A percentile compares a stretch with the other conserved stretches of the same genome.
Conservation (phyloP, 2,797 vertebrate species). For the Malurus leucopterus region DNA sequence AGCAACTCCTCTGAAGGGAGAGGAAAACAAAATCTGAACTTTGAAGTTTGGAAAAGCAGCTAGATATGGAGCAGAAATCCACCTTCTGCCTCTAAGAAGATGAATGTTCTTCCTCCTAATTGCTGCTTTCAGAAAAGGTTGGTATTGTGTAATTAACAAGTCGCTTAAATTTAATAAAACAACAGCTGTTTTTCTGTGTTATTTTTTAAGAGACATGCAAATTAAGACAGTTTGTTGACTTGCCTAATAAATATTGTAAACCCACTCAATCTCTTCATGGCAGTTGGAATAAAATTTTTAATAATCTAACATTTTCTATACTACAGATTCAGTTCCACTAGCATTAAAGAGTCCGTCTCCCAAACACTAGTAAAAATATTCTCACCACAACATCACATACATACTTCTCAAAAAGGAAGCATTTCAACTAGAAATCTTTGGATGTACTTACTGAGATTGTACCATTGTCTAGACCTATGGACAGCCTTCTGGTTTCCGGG, state of each 20-base stretch:
- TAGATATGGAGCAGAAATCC: not conserved
- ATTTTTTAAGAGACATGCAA: not conserved
- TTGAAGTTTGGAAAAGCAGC: not conserved
- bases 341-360: constrained; percentile 1
- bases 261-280: not conserved
- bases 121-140: not conserved
- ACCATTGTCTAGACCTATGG: constrained; percentile 93
- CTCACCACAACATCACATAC: constrained; percentile 46
- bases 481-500: constrained; percentile 95
- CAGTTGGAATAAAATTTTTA: not conserved
- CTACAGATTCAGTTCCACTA: not conserved
- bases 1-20: not conserved
- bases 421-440: constrained; percentile 70
- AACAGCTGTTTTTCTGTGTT: not conserved
- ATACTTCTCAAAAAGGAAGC: constrained; percentile 62
- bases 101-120: not conserved
- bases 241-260: not conserved
- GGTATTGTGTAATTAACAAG: not conserved
- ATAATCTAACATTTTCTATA: not conserved
- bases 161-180: not conserved
- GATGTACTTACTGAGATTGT: constrained; percentile 89
- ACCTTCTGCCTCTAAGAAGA: not conserved
- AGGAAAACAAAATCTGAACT: not conserved
- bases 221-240: not conserved
- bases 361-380: constrained; percentile 41